Percentiles rank a stretch among this genome's conserved stretches.
Evolutionary conservation across 2,888 invertebrate species (phyloP).

Genomic region (Dynastes grantii): DNA sequence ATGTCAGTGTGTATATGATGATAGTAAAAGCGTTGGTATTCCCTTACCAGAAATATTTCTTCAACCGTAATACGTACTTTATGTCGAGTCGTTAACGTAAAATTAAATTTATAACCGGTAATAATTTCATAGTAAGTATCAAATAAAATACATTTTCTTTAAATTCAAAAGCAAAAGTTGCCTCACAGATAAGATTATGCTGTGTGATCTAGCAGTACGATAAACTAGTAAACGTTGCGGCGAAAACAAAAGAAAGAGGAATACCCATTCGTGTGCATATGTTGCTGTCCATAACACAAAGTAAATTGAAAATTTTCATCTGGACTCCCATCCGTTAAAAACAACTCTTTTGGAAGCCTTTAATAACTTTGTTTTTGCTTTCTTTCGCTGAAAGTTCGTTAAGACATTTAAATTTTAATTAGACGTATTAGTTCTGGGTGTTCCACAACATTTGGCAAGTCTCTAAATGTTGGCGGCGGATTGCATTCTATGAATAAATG

Average conservation of each 20-base stretch:
- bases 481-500: constrained; percentile 59
- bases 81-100: constrained; percentile 26
- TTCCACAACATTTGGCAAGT: constrained; percentile 58
- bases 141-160: background rate
- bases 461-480: constrained; percentile 58
- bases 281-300: background rate
- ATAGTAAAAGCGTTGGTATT: background rate
- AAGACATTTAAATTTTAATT: constrained; percentile 58
- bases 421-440: constrained; percentile 56
- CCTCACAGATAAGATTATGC: background rate
- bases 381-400: constrained; percentile 49
- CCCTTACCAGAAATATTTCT: background rate
- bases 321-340: constrained; percentile 1
- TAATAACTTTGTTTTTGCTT: constrained; percentile 31
- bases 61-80: constrained; percentile 11
- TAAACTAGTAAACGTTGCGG: background rate
- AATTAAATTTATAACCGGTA: constrained; percentile 25
- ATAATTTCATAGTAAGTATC: constrained; percentile 7
- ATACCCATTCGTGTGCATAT: background rate
- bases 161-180: constrained; percentile 7
- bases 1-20: constrained; percentile 11
- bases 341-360: constrained; percentile 11
- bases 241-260: background rate
- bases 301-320: constrained; percentile 24
- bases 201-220: background rate